Conservation (phyloP, 2,888 invertebrate species). For the Lymantria monacha region DNA sequence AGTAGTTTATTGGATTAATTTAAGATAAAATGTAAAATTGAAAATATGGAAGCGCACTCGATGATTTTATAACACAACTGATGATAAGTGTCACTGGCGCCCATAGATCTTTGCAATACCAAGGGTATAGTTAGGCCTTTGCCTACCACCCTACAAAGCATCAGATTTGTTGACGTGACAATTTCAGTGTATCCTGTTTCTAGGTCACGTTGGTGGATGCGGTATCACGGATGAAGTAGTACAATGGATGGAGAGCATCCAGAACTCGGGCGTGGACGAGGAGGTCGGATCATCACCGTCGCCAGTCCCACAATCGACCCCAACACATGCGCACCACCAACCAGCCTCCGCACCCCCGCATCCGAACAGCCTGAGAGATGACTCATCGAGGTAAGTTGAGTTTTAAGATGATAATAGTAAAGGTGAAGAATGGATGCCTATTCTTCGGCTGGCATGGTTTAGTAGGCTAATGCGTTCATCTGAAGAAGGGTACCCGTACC, state of each 20-base stretch:
- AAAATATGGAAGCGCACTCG: too few species aligned
- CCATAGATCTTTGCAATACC: too few species aligned
- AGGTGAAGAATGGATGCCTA: too few species aligned
- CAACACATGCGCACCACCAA: slow-evolving; percentile 43
- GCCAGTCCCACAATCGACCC: slow-evolving; percentile 44
- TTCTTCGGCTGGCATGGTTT: too few species aligned
- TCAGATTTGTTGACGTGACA: not conserved
- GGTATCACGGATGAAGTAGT: slow-evolving; percentile 93
- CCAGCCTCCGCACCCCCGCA: slow-evolving; percentile 58
- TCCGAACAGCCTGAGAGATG: slow-evolving; percentile 73
- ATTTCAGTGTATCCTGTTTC: slow-evolving; percentile 5
- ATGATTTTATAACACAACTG: too few species aligned
- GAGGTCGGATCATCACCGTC: slow-evolving; percentile 60
- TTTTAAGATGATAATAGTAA: not conserved
- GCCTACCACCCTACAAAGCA: too few species aligned
- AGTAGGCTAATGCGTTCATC: too few species aligned
- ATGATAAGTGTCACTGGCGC: too few species aligned
- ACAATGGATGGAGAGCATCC: slow-evolving; percentile 96
- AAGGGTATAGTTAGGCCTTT: too few species aligned
- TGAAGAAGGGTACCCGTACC: too few species aligned
- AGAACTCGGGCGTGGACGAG: slow-evolving; percentile 87
- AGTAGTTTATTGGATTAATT: too few species aligned
- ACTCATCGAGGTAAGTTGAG: slow-evolving; percentile 58
- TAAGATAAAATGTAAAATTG: too few species aligned
- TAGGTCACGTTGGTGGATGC: slow-evolving; percentile 93